Evolutionary conservation across 1,140 invertebrate species (phyloP), one percentile per base, ranked within the genome.

Genomic region (Drosophila nebulosa): DNA sequence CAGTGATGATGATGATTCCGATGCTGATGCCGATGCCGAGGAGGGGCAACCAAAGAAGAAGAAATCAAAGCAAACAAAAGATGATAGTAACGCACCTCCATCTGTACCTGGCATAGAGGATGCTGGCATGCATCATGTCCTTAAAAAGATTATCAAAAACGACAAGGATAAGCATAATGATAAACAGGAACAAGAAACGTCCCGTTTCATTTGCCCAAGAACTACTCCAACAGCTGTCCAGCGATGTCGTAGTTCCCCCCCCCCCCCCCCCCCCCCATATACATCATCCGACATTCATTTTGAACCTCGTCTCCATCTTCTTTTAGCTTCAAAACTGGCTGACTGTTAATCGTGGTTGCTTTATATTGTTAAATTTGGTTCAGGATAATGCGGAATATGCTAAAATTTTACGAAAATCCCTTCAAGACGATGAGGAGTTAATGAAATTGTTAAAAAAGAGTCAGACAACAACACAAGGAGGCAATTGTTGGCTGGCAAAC

Each of bases 91-190:
- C 24, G 24, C 14, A 14, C 36, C 66, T 0, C 51, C 69, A 0
- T 22, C 42, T 21, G 71, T 81, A 1, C 30, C 46, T 6, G 94
- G 94, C 6, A 92, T 97, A n/a, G 97, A 98, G 92, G 94, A 97
- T 91, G 91, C 95, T 0, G 96, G 95, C 10, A 92, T 97, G 63
- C 96, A 97, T 90, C 94, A 96, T 92, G 94, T 95, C 32, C 86
- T 97, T 2, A 97, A 97, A 76, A 96, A 97, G 91, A 91, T 98
- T 12, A 94, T 97, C 14, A 92, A 94, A 57, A 91, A 94, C 58
- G 96, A 97, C 74, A 93, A 93, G 57, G 80, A 92, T 1, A 89
- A 18, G 2, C 7, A 36, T 2, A 14, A 36, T 7, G n/a, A 36
- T 4, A n/a, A 36, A 4, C 12, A n/a, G n/a, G 35, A n/a, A n/a